Evolutionary conservation across 1,140 invertebrate species (phyloP), one percentile per base, ranked within the genome.

Genomic region (Neodiprion virginianus): DNA sequence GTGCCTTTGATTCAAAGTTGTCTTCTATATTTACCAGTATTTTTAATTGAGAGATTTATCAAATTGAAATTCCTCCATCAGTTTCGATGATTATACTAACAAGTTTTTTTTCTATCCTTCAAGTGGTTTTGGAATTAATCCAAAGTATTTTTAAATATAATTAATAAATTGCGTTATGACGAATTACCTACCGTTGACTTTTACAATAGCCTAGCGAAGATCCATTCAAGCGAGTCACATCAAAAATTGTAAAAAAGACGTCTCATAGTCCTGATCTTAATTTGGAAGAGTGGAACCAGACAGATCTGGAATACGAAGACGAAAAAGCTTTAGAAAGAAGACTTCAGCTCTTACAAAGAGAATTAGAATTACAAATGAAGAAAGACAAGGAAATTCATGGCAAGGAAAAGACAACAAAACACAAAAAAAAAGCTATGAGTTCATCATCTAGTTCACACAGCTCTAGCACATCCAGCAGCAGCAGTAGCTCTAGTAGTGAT

Each of bases 301-400:
- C 92, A 79, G 92, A 93, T 86, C 87, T 95, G 81, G 95, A 95
- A 83, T 94, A 94, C 89, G 94, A 94, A 76, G 94, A 96, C 88
- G 93, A 95, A 75, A 93, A 95, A 82, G 93, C 93, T 66, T 88
- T 96, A 78, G 94, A 95, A 85, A 92, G 93, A 86, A 90, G 94
- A 75, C 89, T 94, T 77, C 92, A 93, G 81, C 91, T 94, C 80
- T 89, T 96, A 78, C 93, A 95, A 83, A 89, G 93, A 81, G 94
- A 95, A 88, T 88, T 96, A 83, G 94, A 94, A 80, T 88, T 94
- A 83, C 93, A 95, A 86, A 91, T 92, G 91, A 91, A 92, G 81
- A 93, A 93, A 81, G 92, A 93, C 74, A 93, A 93, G 82, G 87
- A 89, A 73, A 83, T 87, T n/a, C 86, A 88, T 85, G 85, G 87